A percentile compares a stretch with the other conserved stretches of the same genome.
phyloP scores from a whole-genome alignment of 2,797 vertebrate genomes.

The Enteromius radiatus region DNA sequence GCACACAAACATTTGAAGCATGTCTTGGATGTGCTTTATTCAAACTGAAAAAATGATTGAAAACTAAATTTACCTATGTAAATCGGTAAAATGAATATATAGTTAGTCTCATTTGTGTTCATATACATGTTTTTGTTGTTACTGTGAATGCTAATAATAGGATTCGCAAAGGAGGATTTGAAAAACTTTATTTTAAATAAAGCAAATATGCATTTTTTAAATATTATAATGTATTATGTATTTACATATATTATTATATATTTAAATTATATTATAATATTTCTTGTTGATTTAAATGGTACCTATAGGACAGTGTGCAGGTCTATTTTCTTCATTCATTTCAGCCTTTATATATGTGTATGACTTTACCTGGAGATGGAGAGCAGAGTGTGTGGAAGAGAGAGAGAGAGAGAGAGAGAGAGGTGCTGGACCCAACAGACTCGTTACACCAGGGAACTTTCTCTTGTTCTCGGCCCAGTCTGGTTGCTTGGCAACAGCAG shows the following conservation, averaged over 20 bases:
- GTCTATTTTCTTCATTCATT: conserved; percentile 8
- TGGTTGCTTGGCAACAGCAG: conserved; percentile 83
- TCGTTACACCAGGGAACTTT: conserved; percentile 77
- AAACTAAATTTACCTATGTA: not conserved
- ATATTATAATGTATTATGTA: not conserved
- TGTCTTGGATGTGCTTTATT: not conserved
- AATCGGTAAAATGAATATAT: not conserved
- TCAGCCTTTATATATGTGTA: not conserved
- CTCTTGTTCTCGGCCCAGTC: conserved; percentile 74
- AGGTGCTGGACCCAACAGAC: conserved; percentile 56
- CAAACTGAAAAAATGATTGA: not conserved
- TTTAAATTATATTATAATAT: not conserved
- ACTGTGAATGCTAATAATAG: not conserved
- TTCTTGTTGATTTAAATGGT: not conserved
- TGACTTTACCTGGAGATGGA: not conserved
- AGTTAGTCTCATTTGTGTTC: not conserved
- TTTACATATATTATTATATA: not conserved
- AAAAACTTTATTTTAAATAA: not conserved
- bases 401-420: conserved; percentile 28
- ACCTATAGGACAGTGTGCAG: not conserved
- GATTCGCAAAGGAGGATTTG: not conserved
- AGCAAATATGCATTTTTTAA: not conserved
- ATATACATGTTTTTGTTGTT: not conserved
- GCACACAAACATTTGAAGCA: conserved; percentile 15
- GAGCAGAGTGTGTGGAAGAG: conserved; percentile 22